These are phyloP conservation scores for Chionodraco myersi DNA, from an alignment of 2,113 vertebrate genomes.

Conservation along the genomic window DNA sequence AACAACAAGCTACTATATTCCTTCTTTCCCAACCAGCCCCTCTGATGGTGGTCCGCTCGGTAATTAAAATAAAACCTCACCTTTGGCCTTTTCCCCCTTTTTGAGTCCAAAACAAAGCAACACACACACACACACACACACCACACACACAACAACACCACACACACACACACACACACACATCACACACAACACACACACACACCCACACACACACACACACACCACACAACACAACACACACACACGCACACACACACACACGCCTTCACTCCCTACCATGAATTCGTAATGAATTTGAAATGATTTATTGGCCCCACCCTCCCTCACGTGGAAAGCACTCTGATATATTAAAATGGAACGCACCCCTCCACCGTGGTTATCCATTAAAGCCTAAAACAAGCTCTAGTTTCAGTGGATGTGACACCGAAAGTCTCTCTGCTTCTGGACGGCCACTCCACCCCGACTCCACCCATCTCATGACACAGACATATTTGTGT, in stretches of 20 bases:
- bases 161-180: slow-evolving; percentile 16
- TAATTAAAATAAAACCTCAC: slow-evolving; percentile 52
- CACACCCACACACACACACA: no score
- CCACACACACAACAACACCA: slow-evolving; percentile 6
- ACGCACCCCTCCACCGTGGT: slow-evolving; percentile 21
- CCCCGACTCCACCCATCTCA: slow-evolving; percentile 39
- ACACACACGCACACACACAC: neutral
- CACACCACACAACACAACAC: slow-evolving; percentile 6
- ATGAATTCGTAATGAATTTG: slow-evolving; percentile 74
- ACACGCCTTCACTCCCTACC: slow-evolving; percentile 33
- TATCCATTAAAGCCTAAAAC: slow-evolving; percentile 45
- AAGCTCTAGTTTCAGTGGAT: slow-evolving; percentile 16
- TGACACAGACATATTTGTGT: slow-evolving; percentile 72
- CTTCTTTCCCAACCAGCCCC: neutral
- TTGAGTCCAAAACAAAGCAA: slow-evolving; percentile 25
- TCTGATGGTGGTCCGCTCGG: slow-evolving; percentile 34
- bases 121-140: slow-evolving; percentile 17
- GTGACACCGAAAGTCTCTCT: slow-evolving; percentile 10
- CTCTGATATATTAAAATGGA: slow-evolving; percentile 81
- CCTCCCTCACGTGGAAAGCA: slow-evolving; percentile 66
- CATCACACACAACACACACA: slow-evolving; percentile 5
- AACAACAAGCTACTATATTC: neutral
- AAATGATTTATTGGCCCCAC: slow-evolving; percentile 74
- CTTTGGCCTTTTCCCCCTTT: slow-evolving; percentile 39
- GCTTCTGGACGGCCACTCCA: slow-evolving; percentile 26